Evolutionary conservation across 2,797 vertebrate genomes (phyloP), one percentile per base, ranked within the genome.

Genomic region (Scomberomorus guttatus): DNA sequence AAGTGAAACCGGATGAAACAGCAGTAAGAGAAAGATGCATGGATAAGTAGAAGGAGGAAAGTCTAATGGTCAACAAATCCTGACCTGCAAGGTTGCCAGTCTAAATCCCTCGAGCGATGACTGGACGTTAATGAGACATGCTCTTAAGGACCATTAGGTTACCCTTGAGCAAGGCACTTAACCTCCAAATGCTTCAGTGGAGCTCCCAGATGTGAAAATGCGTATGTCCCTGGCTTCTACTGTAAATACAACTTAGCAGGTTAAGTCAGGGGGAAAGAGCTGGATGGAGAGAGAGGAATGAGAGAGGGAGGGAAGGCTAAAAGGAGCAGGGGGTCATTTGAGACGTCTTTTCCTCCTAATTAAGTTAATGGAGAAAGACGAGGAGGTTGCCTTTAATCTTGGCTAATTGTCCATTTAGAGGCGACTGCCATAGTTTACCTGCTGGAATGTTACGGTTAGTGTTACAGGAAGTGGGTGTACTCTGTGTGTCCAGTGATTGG

Each of bases 331-430:
- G 72, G 85, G 93, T 92, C 90, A 94, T 94, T 88, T 64, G 91
- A 94, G 89, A 92, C 82, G 85, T 81, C 91, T 92, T 93, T 93
- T 92, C 91, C 90, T 92, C 89, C 90, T 81, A 79, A 93, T 92
- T 85, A 87, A 89, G 84, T 87, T 93, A 89, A 93, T 91, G 90
- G 88, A 58, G 88, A 93, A 91, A 93, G 91, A 90, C 64, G 90
- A 94, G 89, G 88, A 91, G 87, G 69, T 79, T 76, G 90, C 86
- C 94, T 95, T 95, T 95, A 91, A 95, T 95, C 94, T 95, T 87
- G 69, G 82, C 86, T 92, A 93, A 94, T 95, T 94, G 93, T 94
- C 93, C 91, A 90, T 90, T 93, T 92, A 92, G 88, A 92, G 90
- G 85, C 87, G 83, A 88, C 87, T 78, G 87, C 85, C 85, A 89